phyloP scores from a whole-genome alignment of 2,888 invertebrate species.

The Dicyrtomina minuta region DNA sequence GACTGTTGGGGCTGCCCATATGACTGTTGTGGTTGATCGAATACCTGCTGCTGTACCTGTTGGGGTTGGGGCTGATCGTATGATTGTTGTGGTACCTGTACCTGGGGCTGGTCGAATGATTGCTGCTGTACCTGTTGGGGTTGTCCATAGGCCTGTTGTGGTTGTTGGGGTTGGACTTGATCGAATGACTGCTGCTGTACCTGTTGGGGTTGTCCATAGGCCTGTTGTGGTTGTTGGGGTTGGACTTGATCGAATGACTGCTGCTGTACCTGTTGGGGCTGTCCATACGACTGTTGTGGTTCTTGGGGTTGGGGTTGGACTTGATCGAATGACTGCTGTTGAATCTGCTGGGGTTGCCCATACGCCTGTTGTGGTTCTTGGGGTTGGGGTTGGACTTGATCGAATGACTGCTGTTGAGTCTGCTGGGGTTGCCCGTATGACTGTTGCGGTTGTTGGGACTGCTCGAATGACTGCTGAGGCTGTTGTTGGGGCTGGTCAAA shows the following conservation, averaged over 20 bases:
- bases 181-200: conserved; percentile 7
- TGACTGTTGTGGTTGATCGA: conserved; percentile 11
- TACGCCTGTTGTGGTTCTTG: conserved; percentile 10
- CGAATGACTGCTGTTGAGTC: conserved; percentile 8
- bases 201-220: neutral
- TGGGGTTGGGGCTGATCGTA: neutral
- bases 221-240: conserved; percentile 14
- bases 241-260: neutral
- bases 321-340: conserved; percentile 13
- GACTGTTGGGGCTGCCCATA: neutral
- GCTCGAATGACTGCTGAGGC: neutral
- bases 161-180: neutral
- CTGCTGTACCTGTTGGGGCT: conserved; percentile 1
- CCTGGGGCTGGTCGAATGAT: neutral
- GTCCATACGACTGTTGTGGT: neutral
- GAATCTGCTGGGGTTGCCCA: neutral
- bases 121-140: neutral
- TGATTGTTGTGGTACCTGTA: conserved; percentile 12
- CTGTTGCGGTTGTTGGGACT: conserved; percentile 18
- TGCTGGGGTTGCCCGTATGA: neutral
- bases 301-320: conserved; percentile 7
- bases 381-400: conserved; percentile 3
- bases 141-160: neutral
- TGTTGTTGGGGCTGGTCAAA: conserved; percentile 4
- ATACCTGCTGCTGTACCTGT: conserved; percentile 7